Evolutionary conservation across 1,140 invertebrate species (phyloP), one percentile per base, ranked within the genome.

Genomic region (Sycophila sp.): DNA sequence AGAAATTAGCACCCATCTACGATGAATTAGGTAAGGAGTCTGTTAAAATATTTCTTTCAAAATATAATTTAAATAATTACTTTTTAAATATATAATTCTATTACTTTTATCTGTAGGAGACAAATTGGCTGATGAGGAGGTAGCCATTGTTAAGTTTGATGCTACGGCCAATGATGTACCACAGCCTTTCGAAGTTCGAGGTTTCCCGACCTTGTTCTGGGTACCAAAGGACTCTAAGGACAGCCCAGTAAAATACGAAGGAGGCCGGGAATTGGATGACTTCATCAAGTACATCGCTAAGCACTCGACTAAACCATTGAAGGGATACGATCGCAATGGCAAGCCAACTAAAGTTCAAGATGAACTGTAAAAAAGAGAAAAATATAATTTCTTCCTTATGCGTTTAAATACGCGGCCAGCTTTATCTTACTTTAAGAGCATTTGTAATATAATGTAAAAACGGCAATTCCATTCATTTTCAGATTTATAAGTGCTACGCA

Each of bases 131-230:
- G 87, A 93, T 77, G 98, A 99, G 85, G 90, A 95, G 71, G 91
- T 99, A 15, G 92, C 90, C 56, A 98, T 99, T 81, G 94, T 98
- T 0, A 99, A 99, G 83, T 95, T 99, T 87, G 98, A 99, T 85
- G 98, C 98, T 28, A 99, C 98, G 1, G 96, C 96, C 49, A 99
- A 99, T 86, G 98, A 99, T 89, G 97, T 99, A 72, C 96, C 97
- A 69, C 84, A 91, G n/a, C 83, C 88, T 68, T 99, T 92, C 85
- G 94, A 99, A 78, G 98, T 99, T 15, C 90, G 91, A 75, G 98
- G 98, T 22, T 99, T 99, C 91, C 98, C 98, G 36, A 99, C 98
- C 2, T 89, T 99, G 32, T 99, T 90, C 88, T 99, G 96, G 96
- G 89, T 93, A 59, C 93, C 97, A 3, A 98, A 96, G 81, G 90